A percentile compares a stretch with the other conserved stretches of the same genome.
Conservation (phyloP, 2,888 invertebrate species). For the Hydrotaea diabolus region DNA sequence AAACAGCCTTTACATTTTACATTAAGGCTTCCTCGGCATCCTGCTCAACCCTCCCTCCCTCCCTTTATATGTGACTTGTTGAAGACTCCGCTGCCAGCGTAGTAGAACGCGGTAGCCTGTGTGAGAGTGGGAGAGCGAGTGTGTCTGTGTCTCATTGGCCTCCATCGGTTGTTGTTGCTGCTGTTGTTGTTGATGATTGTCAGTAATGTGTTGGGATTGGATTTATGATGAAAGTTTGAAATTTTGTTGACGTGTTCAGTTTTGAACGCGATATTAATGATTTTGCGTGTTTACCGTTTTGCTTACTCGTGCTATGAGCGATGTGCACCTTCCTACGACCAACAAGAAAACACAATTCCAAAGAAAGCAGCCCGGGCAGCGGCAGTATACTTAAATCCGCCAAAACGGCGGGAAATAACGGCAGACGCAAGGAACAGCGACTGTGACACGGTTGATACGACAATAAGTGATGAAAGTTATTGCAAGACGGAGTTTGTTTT, state of each 20-base stretch:
- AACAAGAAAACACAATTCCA: neutral
- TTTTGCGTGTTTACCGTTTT: slow-evolving; percentile 46
- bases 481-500: slow-evolving; percentile 45
- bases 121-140: neutral
- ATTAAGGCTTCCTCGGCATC: slow-evolving; percentile 41
- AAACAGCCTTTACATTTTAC: slow-evolving; percentile 56
- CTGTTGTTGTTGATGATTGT: slow-evolving; percentile 31
- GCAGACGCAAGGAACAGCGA: neutral
- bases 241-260: slow-evolving; percentile 59
- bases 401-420: neutral
- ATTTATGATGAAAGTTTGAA: slow-evolving; percentile 64
- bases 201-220: slow-evolving; percentile 58
- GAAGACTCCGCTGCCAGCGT: slow-evolving; percentile 23
- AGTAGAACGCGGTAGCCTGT: neutral
- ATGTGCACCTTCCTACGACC: neutral
- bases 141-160: slow-evolving; percentile 20
- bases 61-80: slow-evolving; percentile 46
- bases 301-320: neutral
- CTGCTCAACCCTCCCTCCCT: neutral
- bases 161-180: neutral
- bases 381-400: neutral
- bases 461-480: slow-evolving; percentile 9
- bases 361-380: neutral
- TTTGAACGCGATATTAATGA: slow-evolving; percentile 58
- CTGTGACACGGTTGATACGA: neutral